phyloP scores from a whole-genome alignment of 2,113 vertebrate species.

The Colinus virginianus region DNA sequence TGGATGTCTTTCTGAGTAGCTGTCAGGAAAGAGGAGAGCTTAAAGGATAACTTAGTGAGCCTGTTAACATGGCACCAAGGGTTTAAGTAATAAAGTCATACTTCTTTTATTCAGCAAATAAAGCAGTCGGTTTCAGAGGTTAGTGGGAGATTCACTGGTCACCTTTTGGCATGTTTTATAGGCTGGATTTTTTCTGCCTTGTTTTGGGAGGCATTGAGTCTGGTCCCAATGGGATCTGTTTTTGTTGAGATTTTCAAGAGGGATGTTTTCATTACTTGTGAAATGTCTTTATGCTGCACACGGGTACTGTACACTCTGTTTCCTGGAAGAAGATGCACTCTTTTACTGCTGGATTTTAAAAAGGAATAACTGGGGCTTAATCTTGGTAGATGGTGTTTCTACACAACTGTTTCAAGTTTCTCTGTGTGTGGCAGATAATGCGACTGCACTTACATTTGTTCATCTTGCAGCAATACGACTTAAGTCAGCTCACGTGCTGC shows the following conservation, averaged over 20 bases:
- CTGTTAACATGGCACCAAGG: background rate
- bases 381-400: slow-evolving; percentile 32
- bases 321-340: slow-evolving; percentile 68
- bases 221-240: slow-evolving; percentile 74
- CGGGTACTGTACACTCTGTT: slow-evolving; percentile 63
- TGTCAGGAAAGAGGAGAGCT: slow-evolving; percentile 5
- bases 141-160: slow-evolving; percentile 42
- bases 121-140: slow-evolving; percentile 51
- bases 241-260: slow-evolving; percentile 72
- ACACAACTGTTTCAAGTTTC: slow-evolving; percentile 36
- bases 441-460: slow-evolving; percentile 42
- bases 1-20: background rate
- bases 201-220: slow-evolving; percentile 72
- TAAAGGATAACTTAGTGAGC: slow-evolving; percentile 3
- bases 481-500: slow-evolving; percentile 9
- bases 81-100: slow-evolving; percentile 66
- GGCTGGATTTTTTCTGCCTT: slow-evolving; percentile 69
- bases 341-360: slow-evolving; percentile 72
- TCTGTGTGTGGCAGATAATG: background rate
- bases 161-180: slow-evolving; percentile 61
- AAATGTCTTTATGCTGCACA: slow-evolving; percentile 71
- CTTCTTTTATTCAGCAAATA: slow-evolving; percentile 49
- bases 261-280: slow-evolving; percentile 67
- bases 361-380: slow-evolving; percentile 55
- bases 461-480: slow-evolving; percentile 36